Evolutionary conservation across 2,113 vertebrate species (phyloP), one percentile per base, ranked within the genome.

Genomic region (Ophiodon elongatus): DNA sequence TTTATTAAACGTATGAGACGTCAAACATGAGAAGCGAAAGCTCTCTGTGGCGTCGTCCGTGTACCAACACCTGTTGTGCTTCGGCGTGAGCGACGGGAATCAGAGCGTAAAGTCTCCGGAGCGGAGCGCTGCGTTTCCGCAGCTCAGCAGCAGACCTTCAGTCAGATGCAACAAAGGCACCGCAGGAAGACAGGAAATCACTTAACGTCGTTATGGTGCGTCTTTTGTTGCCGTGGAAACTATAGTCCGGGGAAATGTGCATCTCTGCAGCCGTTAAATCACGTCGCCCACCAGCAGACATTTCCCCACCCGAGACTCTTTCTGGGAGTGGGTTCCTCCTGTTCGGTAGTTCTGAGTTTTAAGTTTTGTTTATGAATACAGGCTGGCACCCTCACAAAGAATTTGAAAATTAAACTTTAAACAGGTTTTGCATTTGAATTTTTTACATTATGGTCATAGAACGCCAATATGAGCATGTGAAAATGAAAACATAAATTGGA

Each of bases 141-240:
- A 3, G 56, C 63, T 60, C 52, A 9, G 54, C 25, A 43, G 8
- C 79, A 67, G 52, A 54, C 60, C 35, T 70, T 63, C 33, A 66
- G 47, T 72, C 75, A 75, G 57, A 84, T 83, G 76, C 56, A 60
- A 82, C 85, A 87, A 79, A 85, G 62, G 41, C 80, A 35, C 25
- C 35, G 60, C 41, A 65, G 73, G 66, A 69, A 85, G 81, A 75
- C 75, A 84, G 80, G 37, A 91, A 92, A 91, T 91, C 76, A 77
- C 83, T 89, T 74, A 54, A 63, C 69, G 54, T 74, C 17, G 59
- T 78, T 92, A 89, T 90, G 90, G 89, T 91, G 90, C 93, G 86
- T 91, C 93, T 74, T 92, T 88, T 86, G 94, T 96, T 95, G 91
- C 94, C 90, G 80, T 93, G 94, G 95, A 92, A 95, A 95, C 94